phyloP scores from a whole-genome alignment of 1,140 invertebrate genomes.

The Bursaphelenchus mucronatus region DNA sequence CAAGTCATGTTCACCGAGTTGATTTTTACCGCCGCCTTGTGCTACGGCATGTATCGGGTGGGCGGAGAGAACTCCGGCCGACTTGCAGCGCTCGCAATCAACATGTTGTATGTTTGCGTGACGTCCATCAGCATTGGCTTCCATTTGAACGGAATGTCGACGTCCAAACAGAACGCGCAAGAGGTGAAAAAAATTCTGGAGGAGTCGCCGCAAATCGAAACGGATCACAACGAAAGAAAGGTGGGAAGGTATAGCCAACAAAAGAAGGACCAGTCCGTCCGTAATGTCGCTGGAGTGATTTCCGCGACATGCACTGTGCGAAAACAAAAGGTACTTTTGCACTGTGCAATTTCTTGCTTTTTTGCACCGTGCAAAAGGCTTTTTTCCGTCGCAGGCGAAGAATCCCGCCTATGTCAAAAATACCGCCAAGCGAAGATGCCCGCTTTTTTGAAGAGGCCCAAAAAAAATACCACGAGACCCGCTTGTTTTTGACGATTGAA shows the following conservation, averaged over 20 bases:
- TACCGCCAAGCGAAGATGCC: no score
- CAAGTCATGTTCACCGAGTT: conserved; percentile 58
- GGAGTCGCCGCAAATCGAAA: conserved; percentile 44
- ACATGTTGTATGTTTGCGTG: conserved; percentile 59
- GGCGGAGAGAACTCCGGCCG: conserved; percentile 50
- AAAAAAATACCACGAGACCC: no score
- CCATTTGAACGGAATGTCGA: conserved; percentile 52
- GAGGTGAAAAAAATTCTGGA: conserved; percentile 46
- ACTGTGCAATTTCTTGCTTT: no score
- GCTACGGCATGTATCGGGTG: conserved; percentile 53
- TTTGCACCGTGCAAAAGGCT: no score
- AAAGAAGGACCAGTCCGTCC: no score
- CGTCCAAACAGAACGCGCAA: conserved; percentile 46
- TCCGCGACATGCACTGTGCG: no score
- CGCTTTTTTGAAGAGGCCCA: no score
- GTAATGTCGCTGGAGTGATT: no score
- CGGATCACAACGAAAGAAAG: conserved; percentile 14
- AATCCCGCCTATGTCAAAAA: no score
- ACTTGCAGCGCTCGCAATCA: conserved; percentile 54
- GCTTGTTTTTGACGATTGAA: no score
- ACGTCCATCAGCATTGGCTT: conserved; percentile 59
- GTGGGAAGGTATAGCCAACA: background rate
- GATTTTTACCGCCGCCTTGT: conserved; percentile 55
- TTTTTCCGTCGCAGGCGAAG: no score
- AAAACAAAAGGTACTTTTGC: no score